phyloP scores from a whole-genome alignment of 1,140 invertebrate genomes.

The Trichomalopsis sarcophagae region DNA sequence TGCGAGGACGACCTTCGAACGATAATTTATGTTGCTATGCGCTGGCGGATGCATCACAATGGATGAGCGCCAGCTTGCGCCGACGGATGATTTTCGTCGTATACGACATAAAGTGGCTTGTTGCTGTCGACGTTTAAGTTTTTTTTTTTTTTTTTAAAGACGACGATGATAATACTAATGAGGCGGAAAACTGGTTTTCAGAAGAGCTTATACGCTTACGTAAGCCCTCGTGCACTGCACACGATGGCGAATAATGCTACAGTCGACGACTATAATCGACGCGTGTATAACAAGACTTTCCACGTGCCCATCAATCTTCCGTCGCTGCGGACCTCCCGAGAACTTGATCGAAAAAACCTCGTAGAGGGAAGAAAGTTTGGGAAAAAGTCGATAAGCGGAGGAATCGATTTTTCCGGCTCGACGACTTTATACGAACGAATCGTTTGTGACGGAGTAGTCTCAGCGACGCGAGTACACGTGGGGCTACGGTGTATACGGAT shows the following conservation, averaged over 20 bases:
- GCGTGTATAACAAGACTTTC: not conserved
- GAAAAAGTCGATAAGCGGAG: not conserved
- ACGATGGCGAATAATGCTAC: no score
- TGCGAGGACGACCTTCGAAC: not conserved
- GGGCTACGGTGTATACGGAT: not conserved
- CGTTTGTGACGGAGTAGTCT: no score
- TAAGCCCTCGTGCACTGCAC: not conserved
- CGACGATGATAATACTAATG: not conserved
- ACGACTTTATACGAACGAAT: no score
- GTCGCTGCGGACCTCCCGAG: no score
- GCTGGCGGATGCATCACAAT: not conserved
- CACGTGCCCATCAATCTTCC: no score
- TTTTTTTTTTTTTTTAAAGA: not conserved
- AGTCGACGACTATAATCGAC: not conserved
- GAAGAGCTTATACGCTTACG: not conserved
- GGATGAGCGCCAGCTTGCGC: not conserved
- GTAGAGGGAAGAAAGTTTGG: no score
- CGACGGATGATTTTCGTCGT: no score
- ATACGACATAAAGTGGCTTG: not conserved
- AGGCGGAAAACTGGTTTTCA: not conserved
- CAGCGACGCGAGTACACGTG: not conserved
- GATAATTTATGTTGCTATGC: slow-evolving; percentile 4
- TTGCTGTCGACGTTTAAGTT: not conserved
- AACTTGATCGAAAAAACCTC: no score
- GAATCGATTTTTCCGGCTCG: not conserved